A percentile compares a stretch with the other conserved stretches of the same genome.
These are phyloP conservation scores for Arvicanthis niloticus DNA, from an alignment of 2,113 vertebrate genomes.

Conservation along the genomic window DNA sequence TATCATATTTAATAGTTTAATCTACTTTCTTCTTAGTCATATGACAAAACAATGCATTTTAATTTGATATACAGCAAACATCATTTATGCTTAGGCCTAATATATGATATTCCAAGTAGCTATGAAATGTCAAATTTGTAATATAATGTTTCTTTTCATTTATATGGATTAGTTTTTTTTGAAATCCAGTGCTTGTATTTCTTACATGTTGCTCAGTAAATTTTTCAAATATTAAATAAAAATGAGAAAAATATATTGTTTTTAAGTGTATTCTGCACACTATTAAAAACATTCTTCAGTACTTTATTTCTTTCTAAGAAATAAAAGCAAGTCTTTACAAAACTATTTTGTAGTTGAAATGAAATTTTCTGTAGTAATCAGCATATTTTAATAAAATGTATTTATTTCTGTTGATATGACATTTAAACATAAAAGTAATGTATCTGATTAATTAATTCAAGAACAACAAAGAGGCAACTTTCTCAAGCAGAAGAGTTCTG, in stretches of 20 bases:
- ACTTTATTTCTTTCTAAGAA: not conserved
- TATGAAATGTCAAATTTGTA: not conserved
- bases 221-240: not conserved
- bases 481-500: not conserved
- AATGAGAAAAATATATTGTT: not conserved
- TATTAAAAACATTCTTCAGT: not conserved
- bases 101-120: not conserved
- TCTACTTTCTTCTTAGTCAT: not conserved
- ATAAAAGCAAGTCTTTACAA: constrained; percentile 7
- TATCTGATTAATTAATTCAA: constrained; percentile 9
- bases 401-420: not conserved
- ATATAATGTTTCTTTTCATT: not conserved
- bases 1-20: not conserved
- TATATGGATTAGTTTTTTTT: not conserved
- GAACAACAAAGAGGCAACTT: not conserved
- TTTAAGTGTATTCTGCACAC: not conserved
- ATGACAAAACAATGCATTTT: not conserved
- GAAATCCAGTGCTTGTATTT: not conserved
- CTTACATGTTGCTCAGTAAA: not conserved
- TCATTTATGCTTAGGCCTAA: not conserved
- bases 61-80: not conserved
- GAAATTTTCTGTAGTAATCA: not conserved
- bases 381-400: not conserved
- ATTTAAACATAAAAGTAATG: not conserved
- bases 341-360: not conserved